A percentile compares a stretch with the other conserved stretches of the same genome.
These are phyloP conservation scores for Amphiprion percula DNA, from an alignment of 2,113 vertebrate species.

Conservation along the genomic window DNA sequence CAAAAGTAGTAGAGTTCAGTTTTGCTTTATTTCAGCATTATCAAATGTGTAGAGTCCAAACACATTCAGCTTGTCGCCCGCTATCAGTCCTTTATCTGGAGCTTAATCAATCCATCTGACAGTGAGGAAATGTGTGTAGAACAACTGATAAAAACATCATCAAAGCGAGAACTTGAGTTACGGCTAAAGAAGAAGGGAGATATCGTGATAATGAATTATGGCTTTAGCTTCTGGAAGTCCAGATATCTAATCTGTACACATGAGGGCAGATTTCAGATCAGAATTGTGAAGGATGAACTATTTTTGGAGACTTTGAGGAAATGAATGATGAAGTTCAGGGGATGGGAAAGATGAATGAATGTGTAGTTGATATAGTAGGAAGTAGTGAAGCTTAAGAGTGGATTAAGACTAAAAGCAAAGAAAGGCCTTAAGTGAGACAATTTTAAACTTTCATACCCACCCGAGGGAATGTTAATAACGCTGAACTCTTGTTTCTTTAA, in stretches of 20 bases:
- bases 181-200: conserved; percentile 14
- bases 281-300: background rate
- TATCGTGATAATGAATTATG: conserved; percentile 15
- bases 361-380: background rate
- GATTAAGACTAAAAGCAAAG: conserved; percentile 30
- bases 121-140: conserved; percentile 37
- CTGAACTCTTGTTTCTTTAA: conserved; percentile 37
- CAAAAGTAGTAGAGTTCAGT: background rate
- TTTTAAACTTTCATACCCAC: conserved; percentile 40
- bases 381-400: conserved; percentile 26
- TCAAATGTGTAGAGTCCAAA: conserved; percentile 2
- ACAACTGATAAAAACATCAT: conserved; percentile 31
- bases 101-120: conserved; percentile 42
- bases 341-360: conserved; percentile 6
- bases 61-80: conserved; percentile 13
- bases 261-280: conserved; percentile 6
- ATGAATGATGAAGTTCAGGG: background rate
- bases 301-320: conserved; percentile 19
- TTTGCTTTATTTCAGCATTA: conserved; percentile 9
- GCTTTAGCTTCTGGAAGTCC: background rate
- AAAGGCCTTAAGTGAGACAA: conserved; percentile 28
- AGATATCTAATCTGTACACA: conserved; percentile 4
- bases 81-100: conserved; percentile 33
- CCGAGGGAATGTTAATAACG: conserved; percentile 34
- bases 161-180: conserved; percentile 12